A percentile compares a stretch with the other conserved stretches of the same genome.
Conservation (phyloP, 2,113 vertebrate genomes). For the Plestiodon gilberti region DNA sequence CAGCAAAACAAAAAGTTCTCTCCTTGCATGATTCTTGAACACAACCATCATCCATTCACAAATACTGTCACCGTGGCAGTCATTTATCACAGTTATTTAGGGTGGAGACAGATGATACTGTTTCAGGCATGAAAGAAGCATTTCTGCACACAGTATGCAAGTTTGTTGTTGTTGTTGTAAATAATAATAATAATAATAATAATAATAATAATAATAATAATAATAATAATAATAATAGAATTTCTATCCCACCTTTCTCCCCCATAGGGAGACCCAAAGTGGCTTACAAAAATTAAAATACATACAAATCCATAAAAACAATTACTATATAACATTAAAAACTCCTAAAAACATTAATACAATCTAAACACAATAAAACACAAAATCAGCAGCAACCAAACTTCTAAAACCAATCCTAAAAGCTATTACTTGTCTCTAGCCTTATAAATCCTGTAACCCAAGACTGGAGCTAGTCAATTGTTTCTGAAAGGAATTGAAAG, state of each 20-base stretch:
- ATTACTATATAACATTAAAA: no score
- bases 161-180: no score
- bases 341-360: no score
- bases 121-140: not conserved
- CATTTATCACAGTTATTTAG: constrained; percentile 3
- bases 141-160: not conserved
- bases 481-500: not conserved
- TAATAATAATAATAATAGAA: no score
- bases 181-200: no score
- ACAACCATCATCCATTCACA: constrained; percentile 48
- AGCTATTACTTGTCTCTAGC: not conserved
- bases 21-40: constrained; percentile 42
- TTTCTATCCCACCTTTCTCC: no score
- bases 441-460: not conserved
- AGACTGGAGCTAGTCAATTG: not conserved
- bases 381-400: no score
- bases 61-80: constrained; percentile 22
- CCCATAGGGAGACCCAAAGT: no score
- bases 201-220: no score
- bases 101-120: not conserved
- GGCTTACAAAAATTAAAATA: no score
- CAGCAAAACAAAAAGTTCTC: constrained; percentile 27
- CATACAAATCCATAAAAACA: no score
- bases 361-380: no score
- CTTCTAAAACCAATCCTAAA: not conserved